Evolutionary conservation across 2,888 invertebrate genomes (phyloP), one percentile per base, ranked within the genome.

Genomic region (Octonoba sinensis): DNA sequence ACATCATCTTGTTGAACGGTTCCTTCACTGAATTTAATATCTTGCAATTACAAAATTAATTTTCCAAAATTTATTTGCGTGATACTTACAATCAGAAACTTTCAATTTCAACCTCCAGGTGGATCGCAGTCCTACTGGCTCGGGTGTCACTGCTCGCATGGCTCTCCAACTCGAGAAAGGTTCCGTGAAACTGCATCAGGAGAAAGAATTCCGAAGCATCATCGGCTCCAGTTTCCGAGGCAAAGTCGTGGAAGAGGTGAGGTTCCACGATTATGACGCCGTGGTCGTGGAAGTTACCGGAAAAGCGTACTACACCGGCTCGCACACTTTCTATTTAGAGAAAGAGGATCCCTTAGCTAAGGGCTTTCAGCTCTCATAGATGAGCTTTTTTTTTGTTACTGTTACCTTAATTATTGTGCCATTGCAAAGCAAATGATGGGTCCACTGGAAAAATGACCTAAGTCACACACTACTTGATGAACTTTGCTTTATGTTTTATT

Each of bases 121-220:
- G 6, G 89, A 89, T 82, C 86, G 89, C n/a, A 87, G 88, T 36
- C 89, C 89, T 0, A 87, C 87, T 60, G 89, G 89, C 3, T 89
- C 89, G 0, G 89, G 89, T 13, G 87, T 87, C 0, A 87, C 88
- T 3, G 88, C 88, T 24, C 84, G 88, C 54, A 85, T 88, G 4
- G 89, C 89, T 20, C 85, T 87, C 11, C 88, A 88, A 84, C 86
- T 85, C 66, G 76, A 82, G 22, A 86, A 85, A 64, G 85, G 86
- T 4, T 83, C 84, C 49, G 85, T 88, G 15, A 54, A 75, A 4
- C 57, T 87, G 6, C 85, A 86, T n/a, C 86, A 89, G 78, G 77
- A 70, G 18, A 85, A 86, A 13, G 84, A 73, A 20, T 88, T 88
- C 82, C 74, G 83, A 56, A 87, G 86, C 57, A 86, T 86, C 49